Evolutionary conservation across 2,113 vertebrate genomes (phyloP), one percentile per base, ranked within the genome.

Genomic region (Phyllopteryx taeniolatus): DNA sequence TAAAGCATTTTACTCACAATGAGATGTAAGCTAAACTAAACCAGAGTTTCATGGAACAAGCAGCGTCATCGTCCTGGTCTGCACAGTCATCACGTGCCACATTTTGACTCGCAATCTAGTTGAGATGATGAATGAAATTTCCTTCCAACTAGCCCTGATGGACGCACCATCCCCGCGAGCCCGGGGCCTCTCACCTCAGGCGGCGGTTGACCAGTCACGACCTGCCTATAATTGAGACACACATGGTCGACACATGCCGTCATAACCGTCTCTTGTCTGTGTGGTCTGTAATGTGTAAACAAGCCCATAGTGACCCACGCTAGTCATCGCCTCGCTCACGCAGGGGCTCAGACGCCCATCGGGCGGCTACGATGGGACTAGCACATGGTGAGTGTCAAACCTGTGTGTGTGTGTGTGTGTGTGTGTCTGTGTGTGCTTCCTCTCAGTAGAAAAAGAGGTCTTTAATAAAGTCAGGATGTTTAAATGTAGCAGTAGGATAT

Each of bases 221-320:
- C 78, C 79, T 74, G 74, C 53, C 78, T 78, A 82, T 84, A 84
- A 89, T 82, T 80, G 80, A 88, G 84, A 88, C 85, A 88, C 87
- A 91, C 89, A 88, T 91, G 90, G 90, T 2, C 39, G 78, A 54
- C 88, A 90, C 73, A 78, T 90, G 89, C 76, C 71, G 79, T 69
- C 84, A 64, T 79, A 81, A 82, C 78, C 33, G 68, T 80, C 87
- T 87, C 86, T 88, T 84, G 85, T 90, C 86, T 90, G 89, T 91
- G 87, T 87, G 86, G 85, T 89, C 90, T 80, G 72, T 74, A 79
- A 83, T 76, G 86, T 89, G 83, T 89, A 90, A 91, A 92, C 87
- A 88, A 83, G 79, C 84, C 82, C 70, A 35, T 75, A 62, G 85
- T 89, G 87, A 89, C 85, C 85, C 78, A 68, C 68, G 27, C 82